Conservation (phyloP, 2,797 vertebrate genomes). For the Helarctos malayanus region DNA sequence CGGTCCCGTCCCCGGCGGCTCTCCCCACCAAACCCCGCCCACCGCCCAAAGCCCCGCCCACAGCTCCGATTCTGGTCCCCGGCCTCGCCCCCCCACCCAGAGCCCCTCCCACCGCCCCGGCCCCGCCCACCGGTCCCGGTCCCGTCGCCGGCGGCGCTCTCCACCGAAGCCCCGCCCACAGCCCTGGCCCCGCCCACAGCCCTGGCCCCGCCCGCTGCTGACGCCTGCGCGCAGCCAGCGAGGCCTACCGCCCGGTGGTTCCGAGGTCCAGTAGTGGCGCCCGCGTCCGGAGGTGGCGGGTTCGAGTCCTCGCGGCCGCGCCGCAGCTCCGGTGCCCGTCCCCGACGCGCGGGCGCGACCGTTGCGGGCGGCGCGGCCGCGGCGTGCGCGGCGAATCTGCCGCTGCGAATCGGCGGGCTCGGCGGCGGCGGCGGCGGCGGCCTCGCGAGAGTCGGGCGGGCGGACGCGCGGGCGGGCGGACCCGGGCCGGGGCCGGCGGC, state of each 20-base stretch:
- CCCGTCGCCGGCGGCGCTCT: not conserved
- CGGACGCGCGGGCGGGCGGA: not conserved
- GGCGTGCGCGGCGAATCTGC: conserved; percentile 75
- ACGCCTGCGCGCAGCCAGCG: accelerated
- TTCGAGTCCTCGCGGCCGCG: not conserved
- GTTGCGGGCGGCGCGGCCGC: not conserved
- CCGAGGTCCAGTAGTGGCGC: no score
- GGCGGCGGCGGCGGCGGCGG: conserved; percentile 22
- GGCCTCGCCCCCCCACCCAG: no score
- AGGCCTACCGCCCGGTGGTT: accelerated
- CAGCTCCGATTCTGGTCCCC: accelerated
- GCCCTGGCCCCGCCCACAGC: not conserved
- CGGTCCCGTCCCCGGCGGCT: no score
- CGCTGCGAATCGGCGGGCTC: conserved; percentile 54
- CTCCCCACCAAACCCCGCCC: no score
- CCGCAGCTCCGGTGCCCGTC: not conserved
- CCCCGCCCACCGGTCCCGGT: no score
- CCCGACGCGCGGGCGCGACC: not conserved
- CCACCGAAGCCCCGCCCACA: no score
- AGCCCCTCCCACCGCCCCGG: not conserved
- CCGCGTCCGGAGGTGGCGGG: not conserved
- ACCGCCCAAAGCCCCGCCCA: not conserved
- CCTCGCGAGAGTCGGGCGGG: conserved; percentile 70
- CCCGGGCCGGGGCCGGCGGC: not conserved
- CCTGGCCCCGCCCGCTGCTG: not conserved